Evolutionary conservation across 2,797 vertebrate genomes (phyloP), one percentile per base, ranked within the genome.

Genomic region (Trachops cirrhosus): DNA sequence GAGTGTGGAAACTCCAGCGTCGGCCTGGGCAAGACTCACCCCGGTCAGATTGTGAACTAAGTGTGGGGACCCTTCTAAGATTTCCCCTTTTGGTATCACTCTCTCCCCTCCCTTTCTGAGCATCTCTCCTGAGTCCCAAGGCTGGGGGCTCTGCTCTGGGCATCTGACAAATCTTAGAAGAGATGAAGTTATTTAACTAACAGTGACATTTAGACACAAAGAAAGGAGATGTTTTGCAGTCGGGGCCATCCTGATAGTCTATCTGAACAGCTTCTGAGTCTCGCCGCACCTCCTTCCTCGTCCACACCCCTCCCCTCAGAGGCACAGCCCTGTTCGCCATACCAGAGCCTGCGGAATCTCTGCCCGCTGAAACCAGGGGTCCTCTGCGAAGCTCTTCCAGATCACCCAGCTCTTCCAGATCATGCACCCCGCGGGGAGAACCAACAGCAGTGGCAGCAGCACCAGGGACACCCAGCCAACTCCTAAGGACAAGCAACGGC

Each of bases 281-380:
- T 37, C 57, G 34, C n/a, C 44, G 8, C 18, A 14, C 6, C 19
- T 44, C 70, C 80, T 62, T 73, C 6, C 37, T 34, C 52, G 29
- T n/a, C 32, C 4, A 6, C 22, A 29, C 14, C 44, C 68, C 24
- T 32, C 57, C 44, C 4, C 9, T 9, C 54, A 1, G 32, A 52
- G 0, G 0, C n/a, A 2, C 2, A 9, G 0, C 7, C 86, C 75
- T 21, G 10, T 18, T 32, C 73, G 77, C 34, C 93, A 5, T 98
- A 98, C 98, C 97, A 98, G 94, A 46, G 54, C 70, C 32, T 6
- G 71, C 0, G 98, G 96, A 41, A 3, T 96, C 96, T 96, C 95
- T 14, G 41, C 18, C 62, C 0, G 14, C 71, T 94, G 91, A 41
- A 96, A 87, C 95, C 92, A 97, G 83, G 77, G 78, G n/a, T 85